Percentiles rank a stretch among this genome's conserved stretches.
These are phyloP conservation scores for Perdita meconis DNA, from an alignment of 2,888 invertebrate genomes.

Conservation along the genomic window DNA sequence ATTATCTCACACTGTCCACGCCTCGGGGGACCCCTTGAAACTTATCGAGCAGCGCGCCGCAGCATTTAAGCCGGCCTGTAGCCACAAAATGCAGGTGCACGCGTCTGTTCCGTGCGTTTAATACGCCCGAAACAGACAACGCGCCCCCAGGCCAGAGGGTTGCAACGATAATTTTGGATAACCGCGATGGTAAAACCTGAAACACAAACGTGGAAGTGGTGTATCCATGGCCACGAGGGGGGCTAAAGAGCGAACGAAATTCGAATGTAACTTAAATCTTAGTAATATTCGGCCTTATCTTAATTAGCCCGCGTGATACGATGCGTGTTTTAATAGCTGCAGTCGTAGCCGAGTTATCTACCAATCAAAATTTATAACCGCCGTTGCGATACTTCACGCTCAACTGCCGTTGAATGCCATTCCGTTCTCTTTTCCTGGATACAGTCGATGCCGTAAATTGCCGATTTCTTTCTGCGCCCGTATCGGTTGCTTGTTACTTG, in stretches of 20 bases:
- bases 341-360: constrained; percentile 21
- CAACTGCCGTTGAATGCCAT: no score
- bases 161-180: constrained; percentile 70
- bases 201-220: constrained; percentile 29
- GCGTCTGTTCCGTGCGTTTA: constrained; percentile 37
- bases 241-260: constrained; percentile 43
- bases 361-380: constrained; percentile 46
- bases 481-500: neutral
- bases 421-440: no score
- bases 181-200: constrained; percentile 68
- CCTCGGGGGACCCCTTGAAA: no score
- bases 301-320: constrained; percentile 40
- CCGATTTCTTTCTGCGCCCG: no score
- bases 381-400: constrained; percentile 15
- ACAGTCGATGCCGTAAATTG: no score
- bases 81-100: neutral
- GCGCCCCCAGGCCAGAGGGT: constrained; percentile 53
- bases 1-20: no score
- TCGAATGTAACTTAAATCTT: constrained; percentile 56
- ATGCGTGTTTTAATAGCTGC: constrained; percentile 44
- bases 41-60: neutral
- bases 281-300: constrained; percentile 59
- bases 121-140: constrained; percentile 57
- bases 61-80: constrained; percentile 26
- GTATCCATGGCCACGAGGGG: constrained; percentile 50